Evolutionary conservation across 2,113 vertebrate genomes (phyloP), one percentile per base, ranked within the genome.

Genomic region (Dicaeum eximium): DNA sequence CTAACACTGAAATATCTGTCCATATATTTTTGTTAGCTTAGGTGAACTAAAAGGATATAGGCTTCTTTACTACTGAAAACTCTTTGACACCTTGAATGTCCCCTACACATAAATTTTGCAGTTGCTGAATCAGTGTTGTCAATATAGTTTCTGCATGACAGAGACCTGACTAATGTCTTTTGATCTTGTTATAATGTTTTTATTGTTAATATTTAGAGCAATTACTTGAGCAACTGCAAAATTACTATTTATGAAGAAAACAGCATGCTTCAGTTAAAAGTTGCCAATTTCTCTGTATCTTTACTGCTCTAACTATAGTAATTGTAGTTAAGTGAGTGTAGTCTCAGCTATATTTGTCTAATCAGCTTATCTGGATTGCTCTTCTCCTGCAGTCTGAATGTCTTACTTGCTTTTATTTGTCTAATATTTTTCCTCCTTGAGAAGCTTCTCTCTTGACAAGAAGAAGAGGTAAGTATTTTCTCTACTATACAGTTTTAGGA

Each of bases 341-440:
- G n/a, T 82, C 95, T 66, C 22, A 85, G n/a, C n/a, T 88, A 88
- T 73, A 90, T 72, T 85, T 69, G n/a, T 23, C 54, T 90, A 72
- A 86, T 88, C 37, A 57, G 4, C 7, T 90, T 90, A 64, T 37
- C 9, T 7, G 2, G 40, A 69, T 61, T 65, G 33, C 16, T 88
- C 15, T 86, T 21, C 18, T 88, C 30, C 50, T 66, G 37, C 17
- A 90, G 15, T 28, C 51, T 69, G 66, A 44, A 90, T 22, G 30
- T 20, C 35, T 58, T 73, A 27, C 60, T 40, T 70, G 16, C 27
- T 35, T 73, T 67, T 74, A 38, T 80, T 75, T 69, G 10, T 65
- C 53, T 35, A 38, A 35, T 17, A 7, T 45, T 92, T 75, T n/a
- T 77, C 7, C 6, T 57, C 45, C 17, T 13, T 13, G 7, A 28